Conservation (phyloP, 1,140 invertebrate species). For the Aphaenogaster ashmeadi region DNA sequence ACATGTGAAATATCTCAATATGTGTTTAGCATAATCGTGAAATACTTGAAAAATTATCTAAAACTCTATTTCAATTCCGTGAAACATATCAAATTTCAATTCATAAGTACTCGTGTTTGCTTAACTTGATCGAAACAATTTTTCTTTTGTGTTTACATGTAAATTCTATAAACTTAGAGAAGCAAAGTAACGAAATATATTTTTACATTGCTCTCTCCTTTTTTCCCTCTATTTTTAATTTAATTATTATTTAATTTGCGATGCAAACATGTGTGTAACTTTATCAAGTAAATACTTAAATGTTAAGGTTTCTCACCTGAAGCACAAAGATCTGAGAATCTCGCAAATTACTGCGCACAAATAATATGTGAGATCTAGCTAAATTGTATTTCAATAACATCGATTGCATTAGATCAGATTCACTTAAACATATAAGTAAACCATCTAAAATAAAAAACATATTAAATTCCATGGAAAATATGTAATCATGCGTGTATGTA, state of each 20-base stretch:
- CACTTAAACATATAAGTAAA: conserved; percentile 86
- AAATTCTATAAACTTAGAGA: neutral
- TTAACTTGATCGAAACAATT: neutral
- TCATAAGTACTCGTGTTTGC: neutral
- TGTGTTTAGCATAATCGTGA: neutral
- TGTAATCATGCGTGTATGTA: neutral
- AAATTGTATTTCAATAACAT: conserved; percentile 84
- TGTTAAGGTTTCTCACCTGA: conserved; percentile 76
- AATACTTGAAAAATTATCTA: neutral
- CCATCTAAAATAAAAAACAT: conserved; percentile 80
- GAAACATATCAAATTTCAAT: neutral
- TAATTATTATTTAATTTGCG: conserved; percentile 1
- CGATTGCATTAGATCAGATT: conserved; percentile 85
- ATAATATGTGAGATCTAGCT: conserved; percentile 84
- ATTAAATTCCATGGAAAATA: neutral
- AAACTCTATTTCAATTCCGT: neutral
- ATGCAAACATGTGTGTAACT: conserved; percentile 32
- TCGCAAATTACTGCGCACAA: conserved; percentile 82
- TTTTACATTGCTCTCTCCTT: neutral
- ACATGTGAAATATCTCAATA: conserved; percentile 40
- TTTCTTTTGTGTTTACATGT: neutral
- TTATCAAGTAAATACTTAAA: neutral
- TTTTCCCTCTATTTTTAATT: neutral
- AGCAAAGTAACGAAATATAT: neutral
- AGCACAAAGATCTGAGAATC: conserved; percentile 84